Evolutionary conservation across 2,888 invertebrate species (phyloP).

Genomic region (Eilema griseolum): DNA sequence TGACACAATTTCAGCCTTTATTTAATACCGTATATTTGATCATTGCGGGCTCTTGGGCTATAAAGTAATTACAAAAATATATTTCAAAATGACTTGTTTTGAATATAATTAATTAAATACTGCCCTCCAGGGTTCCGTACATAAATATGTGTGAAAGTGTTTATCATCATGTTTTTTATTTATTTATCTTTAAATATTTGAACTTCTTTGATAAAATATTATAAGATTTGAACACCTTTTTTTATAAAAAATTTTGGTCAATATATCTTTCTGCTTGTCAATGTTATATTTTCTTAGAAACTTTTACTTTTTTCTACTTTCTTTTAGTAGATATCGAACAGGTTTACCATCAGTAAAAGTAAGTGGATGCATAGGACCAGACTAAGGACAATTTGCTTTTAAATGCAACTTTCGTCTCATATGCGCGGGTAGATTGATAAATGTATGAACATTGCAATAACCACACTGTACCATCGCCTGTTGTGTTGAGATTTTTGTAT

Average conservation of each 20-base stretch:
- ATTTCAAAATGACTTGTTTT: neutral
- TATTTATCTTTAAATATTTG: neutral
- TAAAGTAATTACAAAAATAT: no score
- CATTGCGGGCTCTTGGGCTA: no score
- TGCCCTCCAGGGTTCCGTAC: neutral
- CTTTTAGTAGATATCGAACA: neutral
- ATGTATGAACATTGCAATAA: constrained; percentile 40
- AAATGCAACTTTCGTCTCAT: constrained; percentile 67
- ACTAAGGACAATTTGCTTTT: constrained; percentile 30
- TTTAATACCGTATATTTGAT: no score
- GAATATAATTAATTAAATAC: neutral
- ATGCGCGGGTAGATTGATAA: constrained; percentile 43
- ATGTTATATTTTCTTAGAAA: neutral
- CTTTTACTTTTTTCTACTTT: neutral
- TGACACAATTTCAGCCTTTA: no score
- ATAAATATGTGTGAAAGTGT: constrained; percentile 5
- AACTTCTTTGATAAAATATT: neutral
- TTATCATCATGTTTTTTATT: neutral
- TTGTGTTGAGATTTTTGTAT: constrained; percentile 52
- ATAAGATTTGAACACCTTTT: neutral
- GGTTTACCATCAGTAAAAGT: neutral
- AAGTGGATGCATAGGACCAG: constrained; percentile 57
- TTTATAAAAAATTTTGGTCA: neutral
- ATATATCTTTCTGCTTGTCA: neutral
- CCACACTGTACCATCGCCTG: constrained; percentile 22